A percentile compares a stretch with the other conserved stretches of the same genome.
These are phyloP conservation scores for Coturnix japonica DNA, from an alignment of 2,113 vertebrate genomes.

Conservation along the genomic window DNA sequence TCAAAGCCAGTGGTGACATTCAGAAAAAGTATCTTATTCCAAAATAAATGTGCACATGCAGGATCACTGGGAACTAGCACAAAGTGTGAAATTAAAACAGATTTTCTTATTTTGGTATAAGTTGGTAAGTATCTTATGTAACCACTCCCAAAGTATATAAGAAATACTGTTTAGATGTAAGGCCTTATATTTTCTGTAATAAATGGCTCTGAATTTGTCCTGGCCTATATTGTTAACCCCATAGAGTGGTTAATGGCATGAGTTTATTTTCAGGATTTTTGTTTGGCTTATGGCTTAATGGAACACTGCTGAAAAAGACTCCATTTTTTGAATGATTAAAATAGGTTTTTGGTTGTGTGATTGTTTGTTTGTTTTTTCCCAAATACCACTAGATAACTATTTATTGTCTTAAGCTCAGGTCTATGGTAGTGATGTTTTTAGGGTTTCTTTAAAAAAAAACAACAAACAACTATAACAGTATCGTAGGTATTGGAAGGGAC, in stretches of 20 bases:
- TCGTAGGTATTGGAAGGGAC: too few relatives aligned
- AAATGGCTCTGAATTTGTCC: neutral
- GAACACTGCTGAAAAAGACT: neutral
- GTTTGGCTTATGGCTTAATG: neutral
- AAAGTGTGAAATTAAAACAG: constrained; percentile 25
- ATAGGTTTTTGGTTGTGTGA: fast-evolving
- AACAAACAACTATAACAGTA: too few relatives aligned
- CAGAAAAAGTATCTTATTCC: neutral
- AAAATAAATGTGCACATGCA: neutral
- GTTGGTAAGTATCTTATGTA: neutral
- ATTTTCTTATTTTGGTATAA: constrained; percentile 32
- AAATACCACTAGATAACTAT: neutral
- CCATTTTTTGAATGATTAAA: neutral
- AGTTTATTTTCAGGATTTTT: neutral
- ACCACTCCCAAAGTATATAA: constrained; percentile 35
- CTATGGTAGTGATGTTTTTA: neutral
- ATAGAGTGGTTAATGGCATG: neutral
- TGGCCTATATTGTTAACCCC: constrained; percentile 9
- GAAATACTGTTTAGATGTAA: constrained; percentile 28
- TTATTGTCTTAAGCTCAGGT: neutral
- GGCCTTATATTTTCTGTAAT: constrained; percentile 36
- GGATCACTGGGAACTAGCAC: neutral
- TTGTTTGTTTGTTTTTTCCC: neutral
- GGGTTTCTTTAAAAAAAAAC: neutral
- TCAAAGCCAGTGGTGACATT: neutral